Percentiles rank a stretch among this genome's conserved stretches.
Conservation (phyloP, 2,113 vertebrate species). For the Oreotrochilus melanogaster region DNA sequence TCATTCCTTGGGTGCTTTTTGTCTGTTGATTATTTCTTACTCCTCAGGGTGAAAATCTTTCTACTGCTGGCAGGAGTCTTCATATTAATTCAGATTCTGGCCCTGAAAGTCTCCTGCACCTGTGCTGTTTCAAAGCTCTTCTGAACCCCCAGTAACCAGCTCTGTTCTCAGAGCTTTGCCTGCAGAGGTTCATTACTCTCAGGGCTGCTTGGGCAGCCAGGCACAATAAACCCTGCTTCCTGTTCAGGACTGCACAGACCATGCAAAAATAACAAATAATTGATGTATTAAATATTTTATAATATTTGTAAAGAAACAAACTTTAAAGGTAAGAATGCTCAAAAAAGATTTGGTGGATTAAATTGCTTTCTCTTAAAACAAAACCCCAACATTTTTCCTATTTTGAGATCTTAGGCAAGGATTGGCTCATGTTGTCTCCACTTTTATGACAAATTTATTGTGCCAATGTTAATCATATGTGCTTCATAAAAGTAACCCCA, state of each 20-base stretch:
- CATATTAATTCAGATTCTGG: background rate
- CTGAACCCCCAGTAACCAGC: background rate
- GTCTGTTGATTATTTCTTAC: background rate
- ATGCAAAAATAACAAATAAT: background rate
- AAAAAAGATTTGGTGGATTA: background rate
- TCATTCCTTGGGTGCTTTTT: background rate
- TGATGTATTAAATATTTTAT: background rate
- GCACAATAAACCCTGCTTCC: background rate
- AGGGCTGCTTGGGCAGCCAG: background rate
- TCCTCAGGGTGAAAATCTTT: background rate
- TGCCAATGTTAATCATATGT: constrained; percentile 39
- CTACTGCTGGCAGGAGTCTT: background rate
- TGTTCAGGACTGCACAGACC: background rate
- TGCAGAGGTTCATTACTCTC: background rate
- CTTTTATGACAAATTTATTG: constrained; percentile 24
- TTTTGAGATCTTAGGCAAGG: constrained; percentile 6
- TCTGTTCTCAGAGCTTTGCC: background rate
- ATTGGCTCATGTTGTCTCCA: constrained; percentile 9
- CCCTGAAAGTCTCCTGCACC: background rate
- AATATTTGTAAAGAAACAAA: background rate
- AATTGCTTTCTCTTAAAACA: constrained; percentile 42
- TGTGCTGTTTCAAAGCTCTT: background rate
- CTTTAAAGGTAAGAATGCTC: background rate
- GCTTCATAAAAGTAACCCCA: constrained; percentile 35
- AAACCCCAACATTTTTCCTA: background rate